A percentile compares a stretch with the other conserved stretches of the same genome.
phyloP scores from a whole-genome alignment of 2,888 invertebrate genomes.

The Hypomecis punctinalis region DNA sequence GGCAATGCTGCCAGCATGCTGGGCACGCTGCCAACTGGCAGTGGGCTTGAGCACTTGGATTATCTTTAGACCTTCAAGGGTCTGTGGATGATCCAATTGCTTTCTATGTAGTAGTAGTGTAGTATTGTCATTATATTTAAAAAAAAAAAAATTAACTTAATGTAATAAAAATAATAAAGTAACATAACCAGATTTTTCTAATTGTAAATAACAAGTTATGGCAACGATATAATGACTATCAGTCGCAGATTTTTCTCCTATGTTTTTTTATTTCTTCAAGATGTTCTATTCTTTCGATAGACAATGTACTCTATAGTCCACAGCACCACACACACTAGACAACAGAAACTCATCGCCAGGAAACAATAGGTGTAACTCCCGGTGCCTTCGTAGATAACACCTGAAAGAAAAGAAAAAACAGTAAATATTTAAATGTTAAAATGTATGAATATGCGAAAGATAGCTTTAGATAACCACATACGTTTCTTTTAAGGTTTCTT shows the following conservation, averaged over 20 bases:
- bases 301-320: slow-evolving; percentile 87
- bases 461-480: no score
- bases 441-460: neutral
- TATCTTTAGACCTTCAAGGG: no score
- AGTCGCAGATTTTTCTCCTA: slow-evolving; percentile 28
- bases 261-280: slow-evolving; percentile 28
- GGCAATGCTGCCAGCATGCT: no score
- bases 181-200: no score
- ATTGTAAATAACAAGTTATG: slow-evolving; percentile 12
- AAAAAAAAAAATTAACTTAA: no score
- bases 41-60: no score
- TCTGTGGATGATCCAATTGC: no score
- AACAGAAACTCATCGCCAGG: slow-evolving; percentile 87
- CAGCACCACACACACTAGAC: slow-evolving; percentile 87
- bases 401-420: slow-evolving; percentile 53
- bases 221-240: slow-evolving; percentile 27
- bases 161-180: no score
- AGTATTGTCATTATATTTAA: no score
- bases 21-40: no score
- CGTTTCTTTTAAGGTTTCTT: no score
- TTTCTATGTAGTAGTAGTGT: no score
- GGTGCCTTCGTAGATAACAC: slow-evolving; percentile 79
- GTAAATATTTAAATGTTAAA: neutral
- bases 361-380: slow-evolving; percentile 88
- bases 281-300: slow-evolving; percentile 53